Percentiles rank a stretch among this genome's conserved stretches.
These are phyloP conservation scores for Harpegnathos saltator DNA, from an alignment of 1,140 invertebrate genomes.

Conservation along the genomic window DNA sequence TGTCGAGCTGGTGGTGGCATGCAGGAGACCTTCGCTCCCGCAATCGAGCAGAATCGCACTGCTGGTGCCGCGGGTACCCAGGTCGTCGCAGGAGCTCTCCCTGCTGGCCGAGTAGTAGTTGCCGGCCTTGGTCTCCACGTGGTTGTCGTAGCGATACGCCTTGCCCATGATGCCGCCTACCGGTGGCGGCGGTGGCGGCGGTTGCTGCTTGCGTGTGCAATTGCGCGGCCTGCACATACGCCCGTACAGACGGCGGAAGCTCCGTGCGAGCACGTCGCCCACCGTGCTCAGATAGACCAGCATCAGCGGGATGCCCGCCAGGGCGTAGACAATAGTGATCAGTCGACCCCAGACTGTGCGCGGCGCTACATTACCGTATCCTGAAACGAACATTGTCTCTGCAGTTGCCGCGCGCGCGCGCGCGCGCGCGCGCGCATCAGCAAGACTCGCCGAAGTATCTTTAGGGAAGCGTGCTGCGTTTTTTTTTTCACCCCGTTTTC, in stretches of 20 bases:
- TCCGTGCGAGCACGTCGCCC: constrained; percentile 91
- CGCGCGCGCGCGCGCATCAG: background rate
- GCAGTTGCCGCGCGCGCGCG: too few species aligned
- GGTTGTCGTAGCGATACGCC: constrained; percentile 83
- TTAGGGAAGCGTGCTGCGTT: too few species aligned
- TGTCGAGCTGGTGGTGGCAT: constrained; percentile 80
- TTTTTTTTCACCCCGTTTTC: too few species aligned
- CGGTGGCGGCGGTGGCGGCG: constrained; percentile 75
- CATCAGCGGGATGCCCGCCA: constrained; percentile 96
- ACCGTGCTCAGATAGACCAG: constrained; percentile 95
- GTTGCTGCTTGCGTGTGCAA: constrained; percentile 78
- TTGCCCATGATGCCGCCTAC: constrained; percentile 77
- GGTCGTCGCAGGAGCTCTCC: constrained; percentile 82
- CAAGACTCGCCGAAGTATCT: too few species aligned
- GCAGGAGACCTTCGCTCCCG: constrained; percentile 81
- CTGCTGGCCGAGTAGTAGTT: constrained; percentile 81
- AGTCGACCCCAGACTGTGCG: constrained; percentile 94
- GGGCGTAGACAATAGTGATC: constrained; percentile 95
- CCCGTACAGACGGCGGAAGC: constrained; percentile 87
- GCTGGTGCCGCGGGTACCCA: constrained; percentile 78
- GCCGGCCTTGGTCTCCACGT: constrained; percentile 80
- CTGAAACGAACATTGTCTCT: constrained; percentile 85
- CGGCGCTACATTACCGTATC: constrained; percentile 96
- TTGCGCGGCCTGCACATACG: constrained; percentile 83
- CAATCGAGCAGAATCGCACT: constrained; percentile 82